phyloP scores from a whole-genome alignment of 2,888 invertebrate genomes.

The Apamea monoglypha region DNA sequence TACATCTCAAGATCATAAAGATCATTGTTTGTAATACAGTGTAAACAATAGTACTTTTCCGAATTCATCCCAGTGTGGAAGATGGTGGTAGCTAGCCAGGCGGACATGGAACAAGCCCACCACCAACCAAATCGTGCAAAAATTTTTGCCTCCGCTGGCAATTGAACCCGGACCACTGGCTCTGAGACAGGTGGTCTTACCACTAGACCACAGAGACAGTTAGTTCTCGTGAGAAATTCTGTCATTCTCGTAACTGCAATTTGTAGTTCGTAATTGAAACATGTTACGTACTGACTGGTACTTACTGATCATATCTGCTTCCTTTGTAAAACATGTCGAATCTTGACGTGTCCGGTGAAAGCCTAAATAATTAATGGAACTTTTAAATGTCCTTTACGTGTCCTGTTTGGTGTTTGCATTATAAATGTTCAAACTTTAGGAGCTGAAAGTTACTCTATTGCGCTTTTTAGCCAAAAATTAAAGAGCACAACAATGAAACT shows the following conservation, averaged over 20 bases:
- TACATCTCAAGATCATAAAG: neutral
- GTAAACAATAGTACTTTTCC: neutral
- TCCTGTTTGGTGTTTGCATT: constrained; percentile 19
- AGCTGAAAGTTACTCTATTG: too few relatives aligned
- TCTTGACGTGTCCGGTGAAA: constrained; percentile 60
- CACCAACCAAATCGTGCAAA: too few relatives aligned
- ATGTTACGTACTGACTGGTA: constrained; percentile 1
- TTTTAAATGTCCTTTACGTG: constrained; percentile 12
- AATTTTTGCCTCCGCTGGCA: neutral
- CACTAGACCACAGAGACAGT: too few relatives aligned
- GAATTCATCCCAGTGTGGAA: neutral
- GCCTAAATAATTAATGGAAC: constrained; percentile 26
- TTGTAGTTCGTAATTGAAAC: constrained; percentile 38
- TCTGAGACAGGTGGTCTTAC: neutral
- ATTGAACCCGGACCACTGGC: neutral
- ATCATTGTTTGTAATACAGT: neutral
- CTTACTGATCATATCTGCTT: constrained; percentile 49
- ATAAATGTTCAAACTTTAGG: neutral
- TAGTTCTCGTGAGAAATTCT: constrained; percentile 29
- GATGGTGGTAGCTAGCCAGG: neutral
- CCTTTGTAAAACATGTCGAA: constrained; percentile 44
- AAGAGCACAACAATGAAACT: neutral
- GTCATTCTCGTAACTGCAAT: constrained; percentile 11
- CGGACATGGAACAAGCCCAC: neutral
- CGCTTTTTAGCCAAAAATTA: neutral